Percentiles rank a stretch among this genome's conserved stretches.
Evolutionary conservation across 2,888 invertebrate genomes (phyloP).

Genomic region (Nomada hirtipes): DNA sequence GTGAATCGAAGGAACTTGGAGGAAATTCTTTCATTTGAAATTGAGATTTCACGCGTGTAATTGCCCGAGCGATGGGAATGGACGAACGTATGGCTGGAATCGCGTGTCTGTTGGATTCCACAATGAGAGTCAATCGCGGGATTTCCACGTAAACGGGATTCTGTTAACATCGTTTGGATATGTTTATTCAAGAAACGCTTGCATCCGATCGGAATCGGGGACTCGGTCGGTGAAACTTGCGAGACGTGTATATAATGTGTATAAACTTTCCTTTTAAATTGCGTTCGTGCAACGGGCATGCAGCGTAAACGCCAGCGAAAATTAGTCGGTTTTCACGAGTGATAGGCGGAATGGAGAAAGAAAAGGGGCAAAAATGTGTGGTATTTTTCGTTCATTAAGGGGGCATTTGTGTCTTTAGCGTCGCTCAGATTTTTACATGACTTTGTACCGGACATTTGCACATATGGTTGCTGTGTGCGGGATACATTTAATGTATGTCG

Average conservation of each 20-base stretch:
- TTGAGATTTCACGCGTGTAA: not conserved
- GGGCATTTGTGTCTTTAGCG: no score
- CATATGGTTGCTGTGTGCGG: no score
- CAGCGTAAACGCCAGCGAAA: not conserved
- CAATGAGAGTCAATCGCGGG: not conserved
- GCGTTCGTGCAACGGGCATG: no score
- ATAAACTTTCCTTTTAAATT: not conserved
- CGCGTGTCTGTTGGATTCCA: not conserved
- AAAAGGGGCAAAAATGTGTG: not conserved
- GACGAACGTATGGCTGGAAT: not conserved
- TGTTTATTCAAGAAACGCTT: not conserved
- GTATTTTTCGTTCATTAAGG: slow-evolving; percentile 25
- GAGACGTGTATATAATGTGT: not conserved
- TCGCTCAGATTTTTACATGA: no score
- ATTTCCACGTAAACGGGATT: not conserved
- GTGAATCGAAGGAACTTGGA: not conserved
- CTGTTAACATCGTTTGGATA: not conserved
- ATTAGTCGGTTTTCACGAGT: not conserved
- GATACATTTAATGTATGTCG: no score
- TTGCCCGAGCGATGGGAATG: slow-evolving; percentile 4
- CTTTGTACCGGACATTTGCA: no score
- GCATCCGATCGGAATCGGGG: not conserved
- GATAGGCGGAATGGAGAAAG: not conserved
- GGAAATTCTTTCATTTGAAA: slow-evolving; percentile 9
- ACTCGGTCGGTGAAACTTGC: not conserved